Evolutionary conservation across 2,888 invertebrate genomes (phyloP), one percentile per base, ranked within the genome.

Genomic region (Dasypolia templi): DNA sequence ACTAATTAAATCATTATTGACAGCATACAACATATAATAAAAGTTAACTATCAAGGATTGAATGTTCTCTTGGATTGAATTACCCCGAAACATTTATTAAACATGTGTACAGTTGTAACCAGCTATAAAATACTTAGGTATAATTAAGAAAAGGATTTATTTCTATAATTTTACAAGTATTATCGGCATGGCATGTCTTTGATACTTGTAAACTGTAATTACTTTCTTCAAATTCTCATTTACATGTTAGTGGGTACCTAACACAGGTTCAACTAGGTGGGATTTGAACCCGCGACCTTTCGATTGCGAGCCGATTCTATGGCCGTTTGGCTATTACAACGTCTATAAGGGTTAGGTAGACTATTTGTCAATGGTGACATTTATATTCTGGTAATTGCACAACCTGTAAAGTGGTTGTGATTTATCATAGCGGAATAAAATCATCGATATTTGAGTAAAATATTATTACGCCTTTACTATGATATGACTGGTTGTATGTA

Each of bases 241-340:
- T 65, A 46, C 61, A 69, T 65, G 19, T 26, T 51, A 63, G 17
- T 49, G 29, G 22, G 11, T 44, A 51, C 68, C n/a, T 67, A 44
- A 77, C 58, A 42, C 32, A 22, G 7, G 71, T 82, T 79, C 82
- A 81, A 81, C 51, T 39, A 76, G 61, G 55, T 77, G 67, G 62
- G 58, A 32, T 68, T 64, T 55, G 63, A 82, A 55, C 79, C 32
- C 55, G 11, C 32, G 72, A 77, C 83, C 82, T 72, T 42, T 67
- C 22, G 66, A 64, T 61, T 67, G 59, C 71, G 32, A 49, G 58
- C 9, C n/a, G 44, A 58, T 56, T 49, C 46, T 58, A 55, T 77
- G 17, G 55, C 49, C 42, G 29, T 49, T 59, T 44, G 39, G 11
- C 44, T 35, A 78, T 66, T 66, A 75, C 55, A 14, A 62, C n/a